A percentile compares a stretch with the other conserved stretches of the same genome.
Conservation (phyloP, 2,113 vertebrate genomes). For the Colius striatus region DNA sequence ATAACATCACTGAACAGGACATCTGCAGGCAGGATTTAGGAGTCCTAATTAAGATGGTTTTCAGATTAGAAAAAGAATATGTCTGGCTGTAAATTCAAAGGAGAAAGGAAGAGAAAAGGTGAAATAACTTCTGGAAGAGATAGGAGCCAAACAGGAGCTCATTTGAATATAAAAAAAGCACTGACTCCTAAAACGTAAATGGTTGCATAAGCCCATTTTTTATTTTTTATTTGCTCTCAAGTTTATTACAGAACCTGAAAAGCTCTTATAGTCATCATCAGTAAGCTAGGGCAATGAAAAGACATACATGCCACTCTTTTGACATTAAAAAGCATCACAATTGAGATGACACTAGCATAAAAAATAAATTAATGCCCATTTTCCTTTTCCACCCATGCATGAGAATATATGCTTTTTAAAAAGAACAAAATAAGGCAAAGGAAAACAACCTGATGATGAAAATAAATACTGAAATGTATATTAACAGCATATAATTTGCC, state of each 20-base stretch:
- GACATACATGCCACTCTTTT: background rate
- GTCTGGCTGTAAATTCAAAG: background rate
- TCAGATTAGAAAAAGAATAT: background rate
- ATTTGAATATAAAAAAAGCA: background rate
- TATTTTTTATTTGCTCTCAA: background rate
- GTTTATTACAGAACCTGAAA: background rate
- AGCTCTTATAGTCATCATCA: background rate
- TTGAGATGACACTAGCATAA: background rate
- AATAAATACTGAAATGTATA: background rate
- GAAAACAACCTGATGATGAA: background rate
- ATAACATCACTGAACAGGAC: fast-evolving
- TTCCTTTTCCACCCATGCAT: background rate
- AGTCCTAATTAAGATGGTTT: background rate
- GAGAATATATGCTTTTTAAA: background rate
- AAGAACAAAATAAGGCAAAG: background rate
- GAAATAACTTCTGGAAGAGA: background rate
- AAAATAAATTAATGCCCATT: background rate
- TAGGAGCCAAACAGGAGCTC: background rate
- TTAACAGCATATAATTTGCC: background rate
- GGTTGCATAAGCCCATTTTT: background rate
- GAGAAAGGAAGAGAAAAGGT: background rate
- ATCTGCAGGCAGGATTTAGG: background rate
- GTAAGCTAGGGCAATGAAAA: background rate
- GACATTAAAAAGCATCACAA: background rate
- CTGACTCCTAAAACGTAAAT: background rate